A percentile compares a stretch with the other conserved stretches of the same genome.
These are phyloP conservation scores for Piprites chloris DNA, from an alignment of 2,113 vertebrate species.

Conservation along the genomic window DNA sequence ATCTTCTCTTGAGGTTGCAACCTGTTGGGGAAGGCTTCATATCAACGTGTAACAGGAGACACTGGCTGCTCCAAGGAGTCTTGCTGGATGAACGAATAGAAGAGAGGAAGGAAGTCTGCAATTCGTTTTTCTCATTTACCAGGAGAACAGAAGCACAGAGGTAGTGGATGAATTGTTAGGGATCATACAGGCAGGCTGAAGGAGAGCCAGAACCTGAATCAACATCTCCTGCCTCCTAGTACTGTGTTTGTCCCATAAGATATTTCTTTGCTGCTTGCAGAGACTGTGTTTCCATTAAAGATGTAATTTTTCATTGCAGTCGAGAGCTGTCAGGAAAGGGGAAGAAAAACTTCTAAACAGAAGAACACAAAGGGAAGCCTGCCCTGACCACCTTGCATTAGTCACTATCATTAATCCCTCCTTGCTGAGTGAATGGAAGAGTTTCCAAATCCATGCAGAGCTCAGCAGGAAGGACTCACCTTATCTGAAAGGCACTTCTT, in stretches of 20 bases:
- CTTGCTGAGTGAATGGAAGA: not conserved
- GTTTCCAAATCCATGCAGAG: not conserved
- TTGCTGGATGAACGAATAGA: not conserved
- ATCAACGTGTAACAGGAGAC: not conserved
- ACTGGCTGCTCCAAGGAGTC: not conserved
- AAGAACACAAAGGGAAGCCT: not conserved
- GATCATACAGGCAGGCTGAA: not conserved
- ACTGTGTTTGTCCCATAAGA: not conserved
- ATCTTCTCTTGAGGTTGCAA: constrained; percentile 1
- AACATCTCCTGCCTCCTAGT: not conserved
- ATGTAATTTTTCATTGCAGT: not conserved
- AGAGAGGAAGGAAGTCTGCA: constrained; percentile 30
- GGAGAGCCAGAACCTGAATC: not conserved
- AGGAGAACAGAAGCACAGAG: constrained; percentile 31
- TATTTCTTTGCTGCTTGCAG: not conserved
- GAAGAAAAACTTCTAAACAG: not conserved
- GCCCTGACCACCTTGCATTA: not conserved
- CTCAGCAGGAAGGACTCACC: not conserved
- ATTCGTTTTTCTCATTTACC: constrained; percentile 50
- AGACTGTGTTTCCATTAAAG: constrained; percentile 7
- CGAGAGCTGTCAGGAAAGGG: not conserved
- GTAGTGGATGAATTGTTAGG: not conserved
- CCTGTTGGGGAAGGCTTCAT: not conserved
- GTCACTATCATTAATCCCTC: not conserved
- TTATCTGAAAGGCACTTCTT: not conserved